These are phyloP conservation scores for Leptobrachium leishanense DNA, from an alignment of 2,113 vertebrate species.

Conservation along the genomic window DNA sequence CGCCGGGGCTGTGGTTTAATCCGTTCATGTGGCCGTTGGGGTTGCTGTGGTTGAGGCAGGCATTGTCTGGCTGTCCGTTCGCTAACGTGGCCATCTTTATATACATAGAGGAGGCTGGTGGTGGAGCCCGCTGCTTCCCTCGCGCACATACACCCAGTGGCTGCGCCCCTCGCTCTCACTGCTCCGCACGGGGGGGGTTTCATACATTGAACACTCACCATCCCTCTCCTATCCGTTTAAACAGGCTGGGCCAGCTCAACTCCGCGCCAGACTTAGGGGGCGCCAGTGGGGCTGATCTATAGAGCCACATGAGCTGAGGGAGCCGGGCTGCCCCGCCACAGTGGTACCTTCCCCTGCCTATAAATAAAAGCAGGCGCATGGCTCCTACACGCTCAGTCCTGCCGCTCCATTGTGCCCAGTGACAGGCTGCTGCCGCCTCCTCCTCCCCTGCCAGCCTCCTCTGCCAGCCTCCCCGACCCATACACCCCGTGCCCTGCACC, in stretches of 20 bases:
- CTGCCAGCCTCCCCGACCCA: too few species aligned
- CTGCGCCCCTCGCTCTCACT: constrained; percentile 57
- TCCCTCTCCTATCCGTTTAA: constrained; percentile 98
- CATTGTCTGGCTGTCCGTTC: constrained; percentile 96
- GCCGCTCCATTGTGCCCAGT: constrained; percentile 73
- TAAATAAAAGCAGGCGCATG: constrained; percentile 79
- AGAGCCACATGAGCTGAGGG: constrained; percentile 40
- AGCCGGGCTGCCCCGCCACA: constrained; percentile 57
- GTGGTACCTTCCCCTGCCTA: constrained; percentile 80
- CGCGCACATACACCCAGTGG: constrained; percentile 10
- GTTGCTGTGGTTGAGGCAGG: constrained; percentile 87
- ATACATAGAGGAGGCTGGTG: constrained; percentile 82
- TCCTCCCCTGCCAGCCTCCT: too few species aligned
- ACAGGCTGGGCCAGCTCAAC: constrained; percentile 87
- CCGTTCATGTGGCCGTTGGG: constrained; percentile 97
- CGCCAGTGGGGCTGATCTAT: constrained; percentile 55
- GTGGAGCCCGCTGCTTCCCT: constrained; percentile 60
- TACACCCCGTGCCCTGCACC: too few species aligned
- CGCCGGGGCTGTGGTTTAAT: constrained; percentile 95
- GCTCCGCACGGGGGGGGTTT: constrained; percentile 82
- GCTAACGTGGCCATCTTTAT: constrained; percentile 99
- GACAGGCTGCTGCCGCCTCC: constrained; percentile 63
- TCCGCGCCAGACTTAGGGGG: constrained; percentile 73
- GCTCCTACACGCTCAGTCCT: constrained; percentile 72
- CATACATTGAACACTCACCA: constrained; percentile 90